phyloP scores from a whole-genome alignment of 2,113 vertebrate genomes.

The Conger conger region DNA sequence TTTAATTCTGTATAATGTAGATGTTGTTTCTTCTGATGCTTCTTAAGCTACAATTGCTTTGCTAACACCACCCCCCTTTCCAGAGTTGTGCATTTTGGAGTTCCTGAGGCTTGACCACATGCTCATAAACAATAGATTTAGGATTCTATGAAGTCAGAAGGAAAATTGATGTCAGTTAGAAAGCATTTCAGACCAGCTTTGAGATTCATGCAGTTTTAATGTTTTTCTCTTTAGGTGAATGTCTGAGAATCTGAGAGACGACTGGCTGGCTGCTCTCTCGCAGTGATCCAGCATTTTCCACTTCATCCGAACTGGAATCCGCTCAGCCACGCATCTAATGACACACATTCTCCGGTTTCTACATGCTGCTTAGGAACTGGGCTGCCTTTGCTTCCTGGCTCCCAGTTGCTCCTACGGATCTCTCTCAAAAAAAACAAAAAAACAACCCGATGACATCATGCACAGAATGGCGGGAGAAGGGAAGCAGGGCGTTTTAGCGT shows the following conservation, averaged over 20 bases:
- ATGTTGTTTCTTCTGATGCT: background rate
- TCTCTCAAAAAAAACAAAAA: slow-evolving; percentile 23
- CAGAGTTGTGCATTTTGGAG: background rate
- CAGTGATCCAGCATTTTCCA: slow-evolving; percentile 39
- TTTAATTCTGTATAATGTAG: background rate
- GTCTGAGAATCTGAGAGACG: slow-evolving; percentile 29
- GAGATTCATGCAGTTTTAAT: slow-evolving; percentile 13
- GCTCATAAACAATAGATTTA: slow-evolving; percentile 42
- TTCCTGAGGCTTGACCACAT: slow-evolving; percentile 18
- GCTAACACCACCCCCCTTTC: background rate
- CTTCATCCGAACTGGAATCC: slow-evolving; percentile 39
- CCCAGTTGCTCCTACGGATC: background rate
- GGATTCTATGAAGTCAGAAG: slow-evolving; percentile 17
- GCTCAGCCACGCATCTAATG: slow-evolving; percentile 41
- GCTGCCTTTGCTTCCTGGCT: slow-evolving; percentile 1
- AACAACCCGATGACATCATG: slow-evolving; percentile 52
- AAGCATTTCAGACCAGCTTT: background rate
- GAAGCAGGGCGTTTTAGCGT: background rate
- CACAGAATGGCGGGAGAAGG: slow-evolving; percentile 13
- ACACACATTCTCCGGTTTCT: slow-evolving; percentile 38
- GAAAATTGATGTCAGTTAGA: slow-evolving; percentile 6
- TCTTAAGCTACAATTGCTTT: background rate
- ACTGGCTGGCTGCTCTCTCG: slow-evolving; percentile 23
- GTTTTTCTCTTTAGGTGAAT: slow-evolving; percentile 46
- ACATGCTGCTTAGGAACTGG: slow-evolving; percentile 24